Conservation (phyloP, 2,797 vertebrate species). For the Novumbra hubbsi region DNA sequence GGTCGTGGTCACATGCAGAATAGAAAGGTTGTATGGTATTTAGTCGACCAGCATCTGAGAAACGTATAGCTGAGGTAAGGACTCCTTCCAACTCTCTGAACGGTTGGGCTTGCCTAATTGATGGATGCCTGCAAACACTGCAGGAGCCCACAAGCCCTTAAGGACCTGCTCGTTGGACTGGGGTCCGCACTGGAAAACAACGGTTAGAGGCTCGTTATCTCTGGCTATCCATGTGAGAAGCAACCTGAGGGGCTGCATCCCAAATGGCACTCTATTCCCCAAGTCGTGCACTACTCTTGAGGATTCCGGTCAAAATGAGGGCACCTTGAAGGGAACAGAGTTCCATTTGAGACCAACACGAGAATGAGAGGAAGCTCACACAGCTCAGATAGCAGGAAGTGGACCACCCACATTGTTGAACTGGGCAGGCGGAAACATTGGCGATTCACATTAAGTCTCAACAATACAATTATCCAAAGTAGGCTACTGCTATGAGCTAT, state of each 20-base stretch:
- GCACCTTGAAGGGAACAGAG: not conserved
- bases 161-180: conserved; percentile 22
- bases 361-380: conserved; percentile 11
- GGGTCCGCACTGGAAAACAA: conserved; percentile 26
- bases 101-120: conserved; percentile 42
- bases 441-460: conserved; percentile 1
- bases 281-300: not conserved
- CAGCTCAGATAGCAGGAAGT: conserved; percentile 13
- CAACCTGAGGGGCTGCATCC: conserved; percentile 12
- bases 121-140: conserved; percentile 22
- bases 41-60: conserved; percentile 9
- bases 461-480: conserved; percentile 17
- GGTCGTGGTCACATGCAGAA: not conserved
- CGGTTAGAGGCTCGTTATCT: conserved; percentile 56
- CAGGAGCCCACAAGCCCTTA: conserved; percentile 28
- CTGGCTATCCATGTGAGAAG: conserved; percentile 44
- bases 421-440: conserved; percentile 11
- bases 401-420: conserved; percentile 12
- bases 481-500: too few relatives aligned
- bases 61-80: conserved; percentile 32
- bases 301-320: not conserved
- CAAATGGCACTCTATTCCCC: not conserved
- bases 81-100: conserved; percentile 41
- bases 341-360: not conserved
- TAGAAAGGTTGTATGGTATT: not conserved